Evolutionary conservation across 2,888 invertebrate species (phyloP), one percentile per base, ranked within the genome.

Genomic region (Tetrapedia diversipes): DNA sequence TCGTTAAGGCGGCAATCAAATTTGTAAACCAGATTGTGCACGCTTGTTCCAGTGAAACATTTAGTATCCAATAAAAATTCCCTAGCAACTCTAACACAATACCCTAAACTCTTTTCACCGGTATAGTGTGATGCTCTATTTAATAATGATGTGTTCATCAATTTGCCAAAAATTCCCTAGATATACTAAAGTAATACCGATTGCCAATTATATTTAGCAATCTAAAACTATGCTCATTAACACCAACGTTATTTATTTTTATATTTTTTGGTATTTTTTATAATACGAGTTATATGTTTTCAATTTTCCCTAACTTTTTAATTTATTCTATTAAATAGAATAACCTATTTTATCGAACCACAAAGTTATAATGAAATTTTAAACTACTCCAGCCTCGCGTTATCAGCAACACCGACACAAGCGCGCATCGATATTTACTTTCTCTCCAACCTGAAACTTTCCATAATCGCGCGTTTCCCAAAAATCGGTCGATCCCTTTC

Each of bases 401-500:
- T 29, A 47, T 37, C 16, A 16, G 4, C 29, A 3, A 19, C 14
- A 32, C 1, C 10, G 16, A 10, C 8, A 34, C 11, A n/a, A 2
- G 19, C 32, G 16, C 16, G 24, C 45, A 8, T 7, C n/a, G 2
- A 22, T 51, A 41, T 61, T 63, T 49, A 24, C 19, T 32, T 49
- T 32, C 27, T n/a, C 10, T n/a, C 22, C 24, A 37, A 14, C 39
- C 4, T 10, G 11, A 43, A 63, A 69, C 3, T 47, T 54, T 61
- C 32, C 49, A 16, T 66, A 37, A 54, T 65, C 66, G 43, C 16
- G 22, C 14, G 37, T 1, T 32, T 39, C 41, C 10, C n/a, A 22
- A 59, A 57, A 43, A 70, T 49, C 70, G 39, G 66, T 47, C 39
- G 43, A 47, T 67, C 24, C n/a, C 19, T 6, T 1, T 7, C 2